A percentile compares a stretch with the other conserved stretches of the same genome.
Evolutionary conservation across 2,888 invertebrate species (phyloP).

Genomic region (Apamea anceps): DNA sequence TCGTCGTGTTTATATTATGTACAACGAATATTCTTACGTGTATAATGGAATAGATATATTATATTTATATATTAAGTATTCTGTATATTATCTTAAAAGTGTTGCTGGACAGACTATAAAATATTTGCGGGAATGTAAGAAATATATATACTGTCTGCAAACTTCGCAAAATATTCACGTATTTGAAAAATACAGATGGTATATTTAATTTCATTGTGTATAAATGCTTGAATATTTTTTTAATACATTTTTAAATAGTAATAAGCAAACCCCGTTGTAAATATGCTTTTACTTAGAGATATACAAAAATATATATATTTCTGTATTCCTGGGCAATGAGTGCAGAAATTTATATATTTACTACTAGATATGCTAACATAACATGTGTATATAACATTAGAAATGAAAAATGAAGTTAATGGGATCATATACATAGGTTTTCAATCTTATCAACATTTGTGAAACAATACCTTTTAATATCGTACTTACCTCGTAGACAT

Average conservation of each 20-base stretch:
- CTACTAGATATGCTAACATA: conserved; percentile 9
- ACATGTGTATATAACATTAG: conserved; percentile 52
- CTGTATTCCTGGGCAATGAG: conserved; percentile 88
- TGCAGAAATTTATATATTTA: conserved; percentile 76
- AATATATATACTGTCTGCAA: conserved; percentile 44
- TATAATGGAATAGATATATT: conserved; percentile 18
- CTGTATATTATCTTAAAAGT: conserved; percentile 60
- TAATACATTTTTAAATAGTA: conserved; percentile 22
- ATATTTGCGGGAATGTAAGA: conserved; percentile 52
- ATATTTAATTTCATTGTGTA: conserved; percentile 43
- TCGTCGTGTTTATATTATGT: conserved; percentile 36
- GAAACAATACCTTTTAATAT: conserved; percentile 33
- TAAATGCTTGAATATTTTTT: conserved; percentile 30
- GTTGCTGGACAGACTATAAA: conserved; percentile 78
- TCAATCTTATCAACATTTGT: conserved; percentile 44
- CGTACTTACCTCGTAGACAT: conserved; percentile 21
- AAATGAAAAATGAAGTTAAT: conserved; percentile 59
- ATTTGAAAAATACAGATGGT: conserved; percentile 36
- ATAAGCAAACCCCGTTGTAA: conserved; percentile 75
- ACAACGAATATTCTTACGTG: conserved; percentile 55
- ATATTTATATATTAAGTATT: conserved; percentile 19
- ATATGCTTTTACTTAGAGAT: conserved; percentile 55
- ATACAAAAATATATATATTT: conserved; percentile 72
- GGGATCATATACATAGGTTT: conserved; percentile 64
- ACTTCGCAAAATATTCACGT: conserved; percentile 12